These are phyloP conservation scores for Adrianichthys oophorus DNA, from an alignment of 2,797 vertebrate species.

Conservation along the genomic window DNA sequence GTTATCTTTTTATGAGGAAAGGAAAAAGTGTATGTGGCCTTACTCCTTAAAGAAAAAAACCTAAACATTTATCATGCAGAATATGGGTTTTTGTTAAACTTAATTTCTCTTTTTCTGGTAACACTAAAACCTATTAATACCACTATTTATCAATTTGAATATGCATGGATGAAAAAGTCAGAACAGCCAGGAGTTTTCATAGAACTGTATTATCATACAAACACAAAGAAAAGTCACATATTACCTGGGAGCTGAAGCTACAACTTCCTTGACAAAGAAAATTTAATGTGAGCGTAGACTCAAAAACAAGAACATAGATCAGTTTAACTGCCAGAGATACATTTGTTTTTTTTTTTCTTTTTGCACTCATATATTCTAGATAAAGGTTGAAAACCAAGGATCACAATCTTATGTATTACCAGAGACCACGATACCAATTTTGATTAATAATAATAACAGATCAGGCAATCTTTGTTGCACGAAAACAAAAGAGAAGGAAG, in stretches of 20 bases:
- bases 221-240: conserved; percentile 48
- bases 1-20: too few relatives aligned
- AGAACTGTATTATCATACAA: conserved; percentile 66
- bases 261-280: conserved; percentile 15
- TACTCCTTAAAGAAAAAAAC: too few relatives aligned
- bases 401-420: neutral
- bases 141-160: conserved; percentile 11
- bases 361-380: neutral
- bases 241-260: conserved; percentile 39
- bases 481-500: conserved; percentile 16
- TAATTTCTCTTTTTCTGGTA: too few relatives aligned
- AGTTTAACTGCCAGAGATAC: neutral
- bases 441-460: neutral
- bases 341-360: too few relatives aligned
- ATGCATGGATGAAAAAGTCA: conserved; percentile 36
- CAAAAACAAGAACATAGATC: conserved; percentile 2
- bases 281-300: conserved; percentile 32
- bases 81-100: too few relatives aligned
- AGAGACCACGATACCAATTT: conserved; percentile 5
- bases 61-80: too few relatives aligned
- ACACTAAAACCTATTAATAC: too few relatives aligned
- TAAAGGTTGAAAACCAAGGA: conserved; percentile 18
- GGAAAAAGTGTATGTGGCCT: too few relatives aligned
- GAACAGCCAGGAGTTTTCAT: conserved; percentile 39
- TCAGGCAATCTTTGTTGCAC: neutral